Evolutionary conservation across 2,888 invertebrate genomes (phyloP).

Genomic region (Nymphalis polychloros): DNA sequence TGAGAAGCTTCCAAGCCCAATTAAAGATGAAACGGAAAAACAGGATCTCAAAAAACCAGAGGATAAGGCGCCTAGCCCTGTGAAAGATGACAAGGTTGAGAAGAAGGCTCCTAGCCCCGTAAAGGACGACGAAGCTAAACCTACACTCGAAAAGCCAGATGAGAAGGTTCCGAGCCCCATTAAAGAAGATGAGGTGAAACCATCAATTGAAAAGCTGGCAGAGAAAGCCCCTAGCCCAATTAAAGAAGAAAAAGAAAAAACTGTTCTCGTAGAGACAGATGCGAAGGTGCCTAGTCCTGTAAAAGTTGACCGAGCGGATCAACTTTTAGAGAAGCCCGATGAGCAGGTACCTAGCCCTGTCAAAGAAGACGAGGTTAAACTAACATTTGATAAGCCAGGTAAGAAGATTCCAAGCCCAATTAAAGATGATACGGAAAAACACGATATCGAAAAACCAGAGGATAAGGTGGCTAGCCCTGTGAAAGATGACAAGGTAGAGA

Average conservation of each 20-base stretch:
- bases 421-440: background rate
- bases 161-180: slow-evolving; percentile 23
- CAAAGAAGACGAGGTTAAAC: slow-evolving; percentile 23
- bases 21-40: slow-evolving; percentile 8
- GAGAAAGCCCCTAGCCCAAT: slow-evolving; percentile 24
- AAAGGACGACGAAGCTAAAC: background rate
- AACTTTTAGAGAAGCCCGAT: background rate
- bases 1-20: slow-evolving; percentile 6
- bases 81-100: slow-evolving; percentile 16
- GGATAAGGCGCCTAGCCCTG: slow-evolving; percentile 27
- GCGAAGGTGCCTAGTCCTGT: slow-evolving; percentile 18
- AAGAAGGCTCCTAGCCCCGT: slow-evolving; percentile 18
- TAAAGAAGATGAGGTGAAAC: background rate
- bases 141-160: background rate
- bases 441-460: background rate
- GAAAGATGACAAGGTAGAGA: background rate
- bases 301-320: background rate
- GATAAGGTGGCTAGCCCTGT: background rate
- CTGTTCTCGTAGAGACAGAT: background rate
- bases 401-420: slow-evolving; percentile 24
- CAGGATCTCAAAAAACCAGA: slow-evolving; percentile 15
- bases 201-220: slow-evolving; percentile 6
- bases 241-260: background rate
- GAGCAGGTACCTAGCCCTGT: slow-evolving; percentile 25
- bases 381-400: slow-evolving; percentile 2